A percentile compares a stretch with the other conserved stretches of the same genome.
phyloP scores from a whole-genome alignment of 2,888 invertebrate genomes.

The Drosophila formosana region DNA sequence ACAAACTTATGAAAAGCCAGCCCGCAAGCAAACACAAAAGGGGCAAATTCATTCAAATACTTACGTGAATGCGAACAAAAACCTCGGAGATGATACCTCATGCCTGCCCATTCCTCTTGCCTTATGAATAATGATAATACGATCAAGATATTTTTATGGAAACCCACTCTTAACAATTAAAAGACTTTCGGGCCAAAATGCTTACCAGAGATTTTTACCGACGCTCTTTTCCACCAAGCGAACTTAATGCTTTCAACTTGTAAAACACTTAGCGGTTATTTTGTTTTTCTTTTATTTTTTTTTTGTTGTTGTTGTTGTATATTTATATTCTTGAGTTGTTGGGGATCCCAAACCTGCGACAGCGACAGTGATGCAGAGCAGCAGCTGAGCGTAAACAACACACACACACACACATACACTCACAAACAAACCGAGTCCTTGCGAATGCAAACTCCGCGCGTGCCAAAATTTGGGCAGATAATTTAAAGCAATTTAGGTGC shows the following conservation, averaged over 20 bases:
- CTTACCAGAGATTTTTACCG: constrained; percentile 66
- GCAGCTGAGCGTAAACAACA: constrained; percentile 31
- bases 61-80: constrained; percentile 9
- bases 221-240: constrained; percentile 19
- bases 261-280: constrained; percentile 80
- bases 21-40: constrained; percentile 4
- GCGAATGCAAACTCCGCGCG: constrained; percentile 57
- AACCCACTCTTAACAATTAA: constrained; percentile 42
- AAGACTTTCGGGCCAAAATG: constrained; percentile 46
- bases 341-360: constrained; percentile 3
- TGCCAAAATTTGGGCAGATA: constrained; percentile 68
- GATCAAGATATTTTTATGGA: constrained; percentile 8
- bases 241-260: constrained; percentile 76
- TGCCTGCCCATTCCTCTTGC: not conserved
- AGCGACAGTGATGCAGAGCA: not conserved
- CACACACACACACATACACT: constrained; percentile 29
- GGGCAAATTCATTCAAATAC: constrained; percentile 28
- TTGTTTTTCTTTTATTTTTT: constrained; percentile 46
- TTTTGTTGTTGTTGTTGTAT: constrained; percentile 34
- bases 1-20: constrained; percentile 19
- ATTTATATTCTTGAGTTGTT: constrained; percentile 20
- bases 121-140: constrained; percentile 1
- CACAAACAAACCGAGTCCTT: constrained; percentile 27
- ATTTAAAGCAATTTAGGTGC: constrained; percentile 79
- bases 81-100: not conserved